phyloP scores from a whole-genome alignment of 2,888 invertebrate genomes.

The Parochlus steinenii region DNA sequence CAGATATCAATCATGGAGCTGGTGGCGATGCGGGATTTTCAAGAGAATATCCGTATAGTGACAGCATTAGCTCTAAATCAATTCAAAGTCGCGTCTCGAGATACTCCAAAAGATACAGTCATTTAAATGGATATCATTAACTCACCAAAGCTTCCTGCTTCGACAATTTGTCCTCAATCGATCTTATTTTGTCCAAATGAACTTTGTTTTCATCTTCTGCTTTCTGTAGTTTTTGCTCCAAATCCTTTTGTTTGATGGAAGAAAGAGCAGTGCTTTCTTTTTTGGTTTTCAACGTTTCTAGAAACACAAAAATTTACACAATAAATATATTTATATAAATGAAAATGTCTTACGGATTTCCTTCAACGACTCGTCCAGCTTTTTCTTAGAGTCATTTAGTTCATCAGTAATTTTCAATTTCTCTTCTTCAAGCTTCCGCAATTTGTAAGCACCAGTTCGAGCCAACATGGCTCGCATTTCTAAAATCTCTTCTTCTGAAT shows the following conservation, averaged over 20 bases:
- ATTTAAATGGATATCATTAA: slow-evolving; percentile 17
- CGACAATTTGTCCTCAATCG: slow-evolving; percentile 33
- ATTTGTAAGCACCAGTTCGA: slow-evolving; percentile 27
- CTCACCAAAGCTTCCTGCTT: slow-evolving; percentile 32
- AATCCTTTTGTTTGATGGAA: slow-evolving; percentile 40
- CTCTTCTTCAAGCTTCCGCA: slow-evolving; percentile 43
- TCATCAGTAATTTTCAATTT: slow-evolving; percentile 44
- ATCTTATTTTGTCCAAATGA: slow-evolving; percentile 35
- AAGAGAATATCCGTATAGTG: neutral
- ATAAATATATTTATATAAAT: no score
- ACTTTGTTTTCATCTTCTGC: slow-evolving; percentile 49
- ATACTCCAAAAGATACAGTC: neutral
- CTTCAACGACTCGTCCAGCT: slow-evolving; percentile 39
- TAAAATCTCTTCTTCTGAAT: slow-evolving; percentile 73
- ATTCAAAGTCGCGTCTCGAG: slow-evolving; percentile 2
- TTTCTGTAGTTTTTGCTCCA: slow-evolving; percentile 50
- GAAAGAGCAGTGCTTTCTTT: slow-evolving; percentile 24
- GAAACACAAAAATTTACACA: slow-evolving; percentile 8
- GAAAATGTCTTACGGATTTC: slow-evolving; percentile 24
- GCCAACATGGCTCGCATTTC: slow-evolving; percentile 29
- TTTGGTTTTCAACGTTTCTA: slow-evolving; percentile 20
- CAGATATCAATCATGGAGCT: slow-evolving; percentile 1
- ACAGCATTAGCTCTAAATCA: neutral
- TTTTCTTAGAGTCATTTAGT: slow-evolving; percentile 46
- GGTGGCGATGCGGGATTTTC: neutral